Percentiles rank a stretch among this genome's conserved stretches.
Conservation (phyloP, 2,888 invertebrate species). For the Drosophila kokeensis region DNA sequence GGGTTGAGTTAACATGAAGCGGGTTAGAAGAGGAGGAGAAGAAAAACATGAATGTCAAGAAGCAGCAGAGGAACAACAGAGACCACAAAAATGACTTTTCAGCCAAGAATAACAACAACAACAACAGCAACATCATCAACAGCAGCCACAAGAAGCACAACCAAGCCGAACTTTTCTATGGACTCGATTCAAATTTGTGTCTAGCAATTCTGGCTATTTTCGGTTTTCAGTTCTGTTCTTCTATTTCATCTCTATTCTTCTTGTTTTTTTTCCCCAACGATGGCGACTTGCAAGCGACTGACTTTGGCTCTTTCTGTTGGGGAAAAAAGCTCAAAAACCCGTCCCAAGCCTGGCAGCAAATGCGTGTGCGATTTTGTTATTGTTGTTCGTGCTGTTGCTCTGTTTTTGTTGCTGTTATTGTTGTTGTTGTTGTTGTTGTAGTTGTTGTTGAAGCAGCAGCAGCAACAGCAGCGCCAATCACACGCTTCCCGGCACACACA, state of each 20-base stretch:
- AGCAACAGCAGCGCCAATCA: constrained; percentile 67
- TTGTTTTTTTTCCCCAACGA: constrained; percentile 26
- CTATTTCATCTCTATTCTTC: constrained; percentile 6
- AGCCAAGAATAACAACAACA: constrained; percentile 50
- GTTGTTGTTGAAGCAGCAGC: constrained; percentile 30
- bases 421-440: constrained; percentile 28
- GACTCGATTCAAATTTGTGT: constrained; percentile 68
- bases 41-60: constrained; percentile 27
- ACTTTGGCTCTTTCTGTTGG: constrained; percentile 63
- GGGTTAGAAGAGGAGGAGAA: constrained; percentile 4
- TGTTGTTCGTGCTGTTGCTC: constrained; percentile 25
- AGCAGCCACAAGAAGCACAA: constrained; percentile 24
- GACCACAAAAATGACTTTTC: constrained; percentile 71
- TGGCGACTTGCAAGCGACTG: constrained; percentile 68
- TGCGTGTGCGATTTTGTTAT: constrained; percentile 54
- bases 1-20: constrained; percentile 4
- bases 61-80: constrained; percentile 60
- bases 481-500: constrained; percentile 68
- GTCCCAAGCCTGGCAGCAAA: constrained; percentile 45
- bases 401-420: constrained; percentile 15
- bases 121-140: constrained; percentile 14
- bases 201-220: constrained; percentile 49
- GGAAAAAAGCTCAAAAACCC: constrained; percentile 35
- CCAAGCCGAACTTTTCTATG: constrained; percentile 40
- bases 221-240: constrained; percentile 23